These are phyloP conservation scores for Papilio gigon DNA, from an alignment of 2,888 invertebrate genomes.

Conservation along the genomic window DNA sequence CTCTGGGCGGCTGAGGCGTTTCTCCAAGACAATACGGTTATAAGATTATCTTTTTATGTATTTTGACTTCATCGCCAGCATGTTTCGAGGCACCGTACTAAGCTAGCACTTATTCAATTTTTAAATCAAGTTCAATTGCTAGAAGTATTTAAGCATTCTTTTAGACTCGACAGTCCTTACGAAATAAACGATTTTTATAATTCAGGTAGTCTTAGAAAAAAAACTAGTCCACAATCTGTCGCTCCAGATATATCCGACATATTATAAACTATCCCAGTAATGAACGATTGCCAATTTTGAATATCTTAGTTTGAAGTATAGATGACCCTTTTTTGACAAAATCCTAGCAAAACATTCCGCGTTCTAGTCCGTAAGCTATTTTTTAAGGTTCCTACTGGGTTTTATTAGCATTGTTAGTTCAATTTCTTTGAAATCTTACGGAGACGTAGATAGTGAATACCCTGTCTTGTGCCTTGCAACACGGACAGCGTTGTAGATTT, in stretches of 20 bases:
- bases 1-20: conserved; percentile 1
- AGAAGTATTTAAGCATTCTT: conserved; percentile 1
- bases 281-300: neutral
- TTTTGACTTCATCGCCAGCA: neutral
- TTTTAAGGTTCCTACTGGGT: conserved; percentile 47
- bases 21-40: conserved; percentile 31
- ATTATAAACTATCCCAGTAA: neutral
- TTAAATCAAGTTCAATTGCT: conserved; percentile 13
- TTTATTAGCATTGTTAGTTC: conserved; percentile 43
- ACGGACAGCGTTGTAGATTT: conserved; percentile 51
- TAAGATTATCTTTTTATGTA: conserved; percentile 28
- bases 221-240: neutral
- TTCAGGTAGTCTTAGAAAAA: neutral
- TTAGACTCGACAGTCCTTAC: conserved; percentile 6
- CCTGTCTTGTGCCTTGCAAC: conserved; percentile 49
- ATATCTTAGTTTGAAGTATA: conserved; percentile 19
- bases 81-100: neutral
- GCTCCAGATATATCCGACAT: neutral
- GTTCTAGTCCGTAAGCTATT: conserved; percentile 68
- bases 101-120: neutral
- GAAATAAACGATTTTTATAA: conserved; percentile 1
- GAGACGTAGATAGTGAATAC: conserved; percentile 30
- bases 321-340: conserved; percentile 48
- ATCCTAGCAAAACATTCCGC: conserved; percentile 73
- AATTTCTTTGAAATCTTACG: conserved; percentile 17